Conservation (phyloP, 2,888 invertebrate species). For the Cactoblastis cactorum region DNA sequence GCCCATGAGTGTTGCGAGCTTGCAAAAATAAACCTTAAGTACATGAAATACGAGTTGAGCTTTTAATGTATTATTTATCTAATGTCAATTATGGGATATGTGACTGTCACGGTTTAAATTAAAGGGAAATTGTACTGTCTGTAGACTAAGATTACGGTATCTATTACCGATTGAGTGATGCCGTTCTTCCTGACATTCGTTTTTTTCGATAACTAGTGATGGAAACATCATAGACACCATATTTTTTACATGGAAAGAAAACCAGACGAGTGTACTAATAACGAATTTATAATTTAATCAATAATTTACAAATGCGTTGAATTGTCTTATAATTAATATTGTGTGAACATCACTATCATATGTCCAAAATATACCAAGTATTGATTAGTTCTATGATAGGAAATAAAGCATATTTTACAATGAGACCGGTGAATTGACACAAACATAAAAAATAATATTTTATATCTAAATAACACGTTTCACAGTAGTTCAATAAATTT, state of each 20-base stretch:
- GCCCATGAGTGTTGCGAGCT: slow-evolving; percentile 4
- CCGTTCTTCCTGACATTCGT: neutral
- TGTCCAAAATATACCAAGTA: slow-evolving; percentile 21
- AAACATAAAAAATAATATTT: slow-evolving; percentile 14
- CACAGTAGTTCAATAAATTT: slow-evolving; percentile 13
- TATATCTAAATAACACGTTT: slow-evolving; percentile 10
- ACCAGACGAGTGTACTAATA: slow-evolving; percentile 43
- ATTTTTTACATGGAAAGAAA: slow-evolving; percentile 23
- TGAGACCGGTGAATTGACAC: slow-evolving; percentile 13
- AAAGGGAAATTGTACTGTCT: slow-evolving; percentile 7
- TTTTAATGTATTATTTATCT: slow-evolving; percentile 13
- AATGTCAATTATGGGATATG: slow-evolving; percentile 9
- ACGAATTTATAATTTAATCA: slow-evolving; percentile 57
- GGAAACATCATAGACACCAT: neutral
- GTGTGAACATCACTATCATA: slow-evolving; percentile 14
- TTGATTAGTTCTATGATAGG: slow-evolving; percentile 12
- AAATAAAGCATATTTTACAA: slow-evolving; percentile 14
- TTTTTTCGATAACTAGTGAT: slow-evolving; percentile 1
- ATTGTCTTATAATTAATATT: slow-evolving; percentile 22
- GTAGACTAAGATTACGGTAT: neutral
- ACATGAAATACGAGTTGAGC: neutral
- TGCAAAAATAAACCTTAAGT: slow-evolving; percentile 4
- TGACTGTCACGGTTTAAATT: slow-evolving; percentile 6
- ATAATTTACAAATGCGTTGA: slow-evolving; percentile 49
- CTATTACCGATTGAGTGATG: slow-evolving; percentile 6